Base-by-base conservation (phyloP, 2,888 invertebrate genomes). In the Sinopyrophorus schimmeli region DNA sequence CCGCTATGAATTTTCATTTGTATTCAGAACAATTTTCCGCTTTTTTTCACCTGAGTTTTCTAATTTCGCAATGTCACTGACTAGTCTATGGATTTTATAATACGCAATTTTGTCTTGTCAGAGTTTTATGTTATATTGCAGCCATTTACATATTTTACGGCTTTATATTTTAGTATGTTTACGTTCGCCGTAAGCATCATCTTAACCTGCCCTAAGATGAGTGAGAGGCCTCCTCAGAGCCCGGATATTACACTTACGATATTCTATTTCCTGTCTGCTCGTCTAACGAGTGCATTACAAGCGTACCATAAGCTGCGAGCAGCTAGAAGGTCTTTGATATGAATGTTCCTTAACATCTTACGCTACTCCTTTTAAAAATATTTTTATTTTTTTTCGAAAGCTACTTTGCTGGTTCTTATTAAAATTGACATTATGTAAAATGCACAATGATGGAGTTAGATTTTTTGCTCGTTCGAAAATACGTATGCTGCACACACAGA, bases 181-280 rank as follows among this genome's bases (percentile, higher is more conserved):
- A 42, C 42, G 35, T 42, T 35, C 37, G 31, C 34, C 42, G 17
- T 48, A 40, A 42, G 37, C 31, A 48, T 17, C 39, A 24, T 39
- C 38, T 43, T 34, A 47, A 39, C 47, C 47, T 35, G 32, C 40
- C 47, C 43, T 34, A 39, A 48, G 38, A 40, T 48, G 44, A 47
- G 38, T 53, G 50, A 53, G 41, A 35, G 49, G 40, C 27, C 46
- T 41, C 47, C 35, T 40, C 44, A 41, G 35, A 40, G 49, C 26
- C 52, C 54, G 54, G 54, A 56, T 54, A 56, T 56, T 56, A 56
- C 54, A 42, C 54, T 32, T 46, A 35, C 41, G 41, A 40, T 49
- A 52, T 56, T 54, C 52, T 43, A 56, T 54, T 56, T 56, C 54
- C 54, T 42, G 26, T 32, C 12, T 23, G 42, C 38, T 38, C 40